Conservation (phyloP, 2,797 vertebrate genomes). For the Aulostomus chinensis region DNA sequence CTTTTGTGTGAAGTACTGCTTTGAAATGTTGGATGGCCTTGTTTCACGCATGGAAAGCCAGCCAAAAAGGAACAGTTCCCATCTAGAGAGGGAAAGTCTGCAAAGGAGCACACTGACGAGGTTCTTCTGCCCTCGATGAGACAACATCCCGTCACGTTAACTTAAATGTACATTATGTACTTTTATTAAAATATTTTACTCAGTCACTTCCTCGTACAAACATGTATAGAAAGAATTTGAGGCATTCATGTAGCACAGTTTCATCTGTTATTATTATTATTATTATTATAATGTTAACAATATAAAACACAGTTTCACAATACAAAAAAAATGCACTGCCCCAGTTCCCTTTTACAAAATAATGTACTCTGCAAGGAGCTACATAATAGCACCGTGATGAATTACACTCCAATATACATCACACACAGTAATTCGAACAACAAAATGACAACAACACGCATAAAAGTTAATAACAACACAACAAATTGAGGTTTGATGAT, state of each 20-base stretch:
- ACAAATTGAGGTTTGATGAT: conserved; percentile 65
- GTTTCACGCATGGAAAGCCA: too few species aligned
- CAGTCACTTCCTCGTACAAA: conserved; percentile 59
- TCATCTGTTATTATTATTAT: conserved; percentile 43
- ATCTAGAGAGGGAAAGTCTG: too few species aligned
- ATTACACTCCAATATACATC: conserved; percentile 65
- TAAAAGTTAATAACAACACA: conserved; percentile 28
- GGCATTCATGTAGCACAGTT: conserved; percentile 52
- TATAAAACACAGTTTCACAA: conserved; percentile 67
- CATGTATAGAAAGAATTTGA: conserved; percentile 54
- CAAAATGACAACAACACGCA: conserved; percentile 45
- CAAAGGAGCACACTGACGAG: too few species aligned
- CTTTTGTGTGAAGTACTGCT: too few species aligned
- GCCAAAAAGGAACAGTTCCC: too few species aligned
- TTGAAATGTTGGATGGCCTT: too few species aligned
- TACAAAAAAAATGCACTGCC: conserved; percentile 60
- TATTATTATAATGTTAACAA: conserved; percentile 61
- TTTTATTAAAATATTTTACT: conserved; percentile 72
- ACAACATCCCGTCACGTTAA: conserved; percentile 40
- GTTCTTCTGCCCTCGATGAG: conserved; percentile 32
- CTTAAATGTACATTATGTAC: conserved; percentile 64
- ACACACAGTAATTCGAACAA: conserved; percentile 54
- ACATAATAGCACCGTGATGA: conserved; percentile 70
- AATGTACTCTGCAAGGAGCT: conserved; percentile 50
- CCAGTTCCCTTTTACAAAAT: conserved; percentile 67